Evolutionary conservation across 2,888 invertebrate species (phyloP).

Genomic region (Prenolepis imparis): DNA sequence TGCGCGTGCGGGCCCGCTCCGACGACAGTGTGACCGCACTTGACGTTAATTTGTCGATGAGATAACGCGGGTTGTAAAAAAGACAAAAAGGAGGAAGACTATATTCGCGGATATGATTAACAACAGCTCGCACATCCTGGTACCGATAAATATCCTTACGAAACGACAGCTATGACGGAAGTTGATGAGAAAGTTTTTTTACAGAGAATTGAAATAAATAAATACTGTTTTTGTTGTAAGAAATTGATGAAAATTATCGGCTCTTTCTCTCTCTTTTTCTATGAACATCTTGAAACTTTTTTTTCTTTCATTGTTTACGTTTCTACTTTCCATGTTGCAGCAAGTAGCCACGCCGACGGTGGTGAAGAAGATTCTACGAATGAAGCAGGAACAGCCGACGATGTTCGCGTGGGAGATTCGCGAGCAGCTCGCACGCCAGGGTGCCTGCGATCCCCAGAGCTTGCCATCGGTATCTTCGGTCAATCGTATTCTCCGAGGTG

Average conservation of each 20-base stretch:
- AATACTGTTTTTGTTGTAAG: not conserved
- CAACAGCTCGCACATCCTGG: constrained; percentile 11
- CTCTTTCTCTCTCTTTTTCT: not conserved
- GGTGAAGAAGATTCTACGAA: constrained; percentile 96
- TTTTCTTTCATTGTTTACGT: not conserved
- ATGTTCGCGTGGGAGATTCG: constrained; percentile 99
- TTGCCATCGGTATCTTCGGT: constrained; percentile 98
- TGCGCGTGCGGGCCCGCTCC: constrained; percentile 73
- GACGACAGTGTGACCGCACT: constrained; percentile 70
- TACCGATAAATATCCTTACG: constrained; percentile 34
- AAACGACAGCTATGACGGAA: not conserved
- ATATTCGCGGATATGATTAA: constrained; percentile 43
- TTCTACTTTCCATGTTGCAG: constrained; percentile 87
- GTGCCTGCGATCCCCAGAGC: constrained; percentile 96
- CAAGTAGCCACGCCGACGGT: constrained; percentile 99
- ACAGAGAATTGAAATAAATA: not conserved
- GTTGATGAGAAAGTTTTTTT: constrained; percentile 16
- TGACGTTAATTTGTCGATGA: constrained; percentile 75
- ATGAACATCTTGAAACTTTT: not conserved
- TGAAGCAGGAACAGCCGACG: constrained; percentile 98
- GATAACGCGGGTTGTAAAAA: constrained; percentile 58
- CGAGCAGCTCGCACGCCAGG: constrained; percentile 94
- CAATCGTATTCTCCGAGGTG: constrained; percentile 96
- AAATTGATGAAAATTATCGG: not conserved
- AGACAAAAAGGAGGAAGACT: constrained; percentile 19